Evolutionary conservation across 2,888 invertebrate genomes (phyloP).

Genomic region (Cacoxenus indagator): DNA sequence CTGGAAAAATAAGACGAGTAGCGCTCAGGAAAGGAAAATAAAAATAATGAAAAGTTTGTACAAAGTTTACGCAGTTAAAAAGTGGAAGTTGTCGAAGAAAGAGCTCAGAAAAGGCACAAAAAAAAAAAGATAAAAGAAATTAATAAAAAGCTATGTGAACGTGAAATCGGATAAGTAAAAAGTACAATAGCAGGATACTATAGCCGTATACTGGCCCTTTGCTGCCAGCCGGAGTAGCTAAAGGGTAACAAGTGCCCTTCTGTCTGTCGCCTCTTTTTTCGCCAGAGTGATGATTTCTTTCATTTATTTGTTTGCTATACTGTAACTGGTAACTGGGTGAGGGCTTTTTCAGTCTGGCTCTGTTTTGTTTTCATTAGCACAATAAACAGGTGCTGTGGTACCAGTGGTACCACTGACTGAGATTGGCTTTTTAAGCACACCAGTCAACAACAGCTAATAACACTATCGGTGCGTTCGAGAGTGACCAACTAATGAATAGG

Average conservation of each 20-base stretch:
- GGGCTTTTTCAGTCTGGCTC: neutral
- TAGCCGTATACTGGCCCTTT: neutral
- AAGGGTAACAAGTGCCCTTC: slow-evolving; percentile 2
- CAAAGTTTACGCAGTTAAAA: slow-evolving; percentile 16
- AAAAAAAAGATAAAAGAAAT: neutral
- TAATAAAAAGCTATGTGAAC: too few species aligned
- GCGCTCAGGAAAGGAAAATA: neutral
- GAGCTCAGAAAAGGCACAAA: neutral
- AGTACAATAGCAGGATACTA: slow-evolving; percentile 4
- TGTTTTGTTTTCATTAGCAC: slow-evolving; percentile 14
- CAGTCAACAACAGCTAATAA: too few species aligned
- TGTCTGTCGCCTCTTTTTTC: neutral
- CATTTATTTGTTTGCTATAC: neutral
- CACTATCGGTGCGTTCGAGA: too few species aligned
- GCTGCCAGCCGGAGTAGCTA: neutral
- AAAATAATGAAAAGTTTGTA: neutral
- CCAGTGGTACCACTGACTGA: too few species aligned
- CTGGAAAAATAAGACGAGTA: neutral
- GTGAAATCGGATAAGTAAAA: slow-evolving; percentile 14
- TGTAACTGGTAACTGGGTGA: too few species aligned
- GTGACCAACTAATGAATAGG: too few species aligned
- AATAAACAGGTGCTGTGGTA: neutral
- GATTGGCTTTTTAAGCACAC: too few species aligned
- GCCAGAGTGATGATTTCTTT: neutral
- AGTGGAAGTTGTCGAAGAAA: neutral